phyloP scores from a whole-genome alignment of 2,113 vertebrate genomes.

The Emydocephalus ijimae region DNA sequence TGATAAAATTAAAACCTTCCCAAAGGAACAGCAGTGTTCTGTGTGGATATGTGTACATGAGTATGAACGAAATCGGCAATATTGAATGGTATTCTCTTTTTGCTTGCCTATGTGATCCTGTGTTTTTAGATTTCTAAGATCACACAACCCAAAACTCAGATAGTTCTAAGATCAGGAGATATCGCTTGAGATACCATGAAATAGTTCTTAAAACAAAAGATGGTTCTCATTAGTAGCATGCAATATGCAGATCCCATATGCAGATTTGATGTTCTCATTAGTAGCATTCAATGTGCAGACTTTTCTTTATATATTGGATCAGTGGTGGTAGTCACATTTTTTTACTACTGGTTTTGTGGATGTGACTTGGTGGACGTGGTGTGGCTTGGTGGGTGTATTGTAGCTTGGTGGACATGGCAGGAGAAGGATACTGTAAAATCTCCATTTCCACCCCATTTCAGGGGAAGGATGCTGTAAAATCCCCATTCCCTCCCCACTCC shows the following conservation, averaged over 20 bases:
- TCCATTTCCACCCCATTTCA: no score
- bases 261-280: not conserved
- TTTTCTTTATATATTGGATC: not conserved
- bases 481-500: no score
- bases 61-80: not conserved
- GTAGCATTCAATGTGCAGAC: not conserved
- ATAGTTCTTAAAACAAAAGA: no score
- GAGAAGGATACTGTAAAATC: no score
- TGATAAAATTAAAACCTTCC: not conserved
- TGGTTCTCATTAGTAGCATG: no score
- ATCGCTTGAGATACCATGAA: not conserved
- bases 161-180: not conserved
- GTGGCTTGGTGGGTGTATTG: no score
- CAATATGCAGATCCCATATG: no score
- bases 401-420: no score
- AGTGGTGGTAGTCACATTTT: no score
- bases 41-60: not conserved
- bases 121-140: not conserved
- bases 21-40: not conserved
- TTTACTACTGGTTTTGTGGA: no score
- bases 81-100: not conserved
- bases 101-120: not conserved
- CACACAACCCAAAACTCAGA: not conserved
- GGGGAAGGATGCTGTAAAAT: no score
- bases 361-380: no score